Base-by-base conservation (phyloP, 2,888 invertebrate genomes). In the Hirtodrosophila histrioides region DNA sequence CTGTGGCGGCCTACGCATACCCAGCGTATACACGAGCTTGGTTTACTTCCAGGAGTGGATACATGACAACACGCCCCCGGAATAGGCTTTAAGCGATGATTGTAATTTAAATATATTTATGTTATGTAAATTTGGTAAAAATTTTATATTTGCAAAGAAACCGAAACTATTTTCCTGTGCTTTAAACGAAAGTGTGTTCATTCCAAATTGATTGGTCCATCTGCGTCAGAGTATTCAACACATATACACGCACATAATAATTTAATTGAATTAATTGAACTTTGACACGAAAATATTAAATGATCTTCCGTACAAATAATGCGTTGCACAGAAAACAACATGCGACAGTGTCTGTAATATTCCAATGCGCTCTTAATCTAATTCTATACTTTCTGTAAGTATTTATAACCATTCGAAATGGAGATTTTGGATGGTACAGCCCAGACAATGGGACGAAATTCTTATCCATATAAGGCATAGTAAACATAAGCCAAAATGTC, bases 21-120 rank as follows among this genome's bases (percentile, higher is more conserved):
- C 96, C 2, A 95, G 96, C 76, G 96, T 95, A 0, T 96, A 96
- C 87, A 95, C 95, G 0, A 95, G 95, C 76, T 93, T 96, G 44
- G 95, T 94, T 24, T 95, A 95, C 89, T 96, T 96, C 82, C 92
- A 94, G 37, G 93, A 93, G 35, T 96, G 96, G 96, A 96, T 96
- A 60, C 93, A 94, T 45, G 95, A 95, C 74, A 96, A 95, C 89
- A 93, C 93, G 45, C 94, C 94, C 6, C 89, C 92, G 29, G 92
- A 92, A 67, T 91, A 87, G 70, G 9, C 4, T 6, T 5, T 66
- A 75, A 67, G 37, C 31, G 78, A 64, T 69, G 57, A 41, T 29
- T 57, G 4, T 57, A 44, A 58, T 58, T 62, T 27, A 31, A 8
- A 31, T 10, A 24, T 33, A 65, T 11, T 1, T 33, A 4, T 29